Base-by-base conservation (phyloP, 2,888 invertebrate genomes). In the Euplagia quadripunctaria region DNA sequence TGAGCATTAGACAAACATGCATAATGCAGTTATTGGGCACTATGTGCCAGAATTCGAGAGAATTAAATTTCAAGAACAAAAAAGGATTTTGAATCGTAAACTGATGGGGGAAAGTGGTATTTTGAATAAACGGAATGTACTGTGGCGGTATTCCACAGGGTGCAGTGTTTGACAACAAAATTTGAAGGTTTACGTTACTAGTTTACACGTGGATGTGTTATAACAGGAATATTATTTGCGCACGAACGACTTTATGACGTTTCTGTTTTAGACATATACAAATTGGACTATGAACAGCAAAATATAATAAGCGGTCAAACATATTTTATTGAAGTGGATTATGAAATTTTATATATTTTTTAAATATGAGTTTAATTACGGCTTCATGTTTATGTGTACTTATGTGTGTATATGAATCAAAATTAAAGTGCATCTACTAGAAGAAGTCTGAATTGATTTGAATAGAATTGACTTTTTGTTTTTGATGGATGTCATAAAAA, bases 1-100 rank as follows among this genome's bases (percentile, higher is more conserved):
- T 58, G 65, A 63, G 84, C 82, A 82, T 86, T 85, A 79, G 77
- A 68, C 72, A 77, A 83, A 89, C 87, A 86, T 85, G 85, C 86
- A 89, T 87, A 79, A 87, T 89, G 85, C 88, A 88, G 84, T 81
- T 82, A 75, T 75, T 74, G 67, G 41, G 42, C 66, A 52, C 64
- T 8, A 64, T 55, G 43, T 20, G 20, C 20, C 14, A 31, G 16
- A 41, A 63, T 68, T 63, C 14, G 17, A 20, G 63, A 42, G 16
- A 61, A 61, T 49, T 46, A 61, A 41, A 66, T 46, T 41, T 58
- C 46, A 58, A 14, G 1, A 14, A 9, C 14, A n/a, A 0, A 16
- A 42, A 63, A 42, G 41, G n/a, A 72, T 51, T 68, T 52, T 68
- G 41, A 49, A 63, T 63, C 43, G 14, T 70, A 70, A 11, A 0